Conservation (phyloP, 2,113 vertebrate genomes). For the Rana temporaria region DNA sequence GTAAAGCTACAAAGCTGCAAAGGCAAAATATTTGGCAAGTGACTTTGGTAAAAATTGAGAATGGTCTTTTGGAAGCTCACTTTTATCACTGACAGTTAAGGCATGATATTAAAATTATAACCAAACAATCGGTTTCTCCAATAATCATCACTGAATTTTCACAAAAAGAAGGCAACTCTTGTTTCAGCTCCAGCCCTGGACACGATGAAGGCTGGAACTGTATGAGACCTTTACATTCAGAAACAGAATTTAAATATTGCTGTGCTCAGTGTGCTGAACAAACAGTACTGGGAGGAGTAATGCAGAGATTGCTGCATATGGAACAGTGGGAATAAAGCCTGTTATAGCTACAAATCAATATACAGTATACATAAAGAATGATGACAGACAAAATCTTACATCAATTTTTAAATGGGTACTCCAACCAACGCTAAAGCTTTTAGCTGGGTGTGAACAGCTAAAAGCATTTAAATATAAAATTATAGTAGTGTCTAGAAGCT, state of each 20-base stretch:
- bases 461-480: too few relatives aligned
- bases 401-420: too few relatives aligned
- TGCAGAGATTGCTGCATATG: not conserved
- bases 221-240: not conserved
- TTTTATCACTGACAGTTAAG: slow-evolving; percentile 73
- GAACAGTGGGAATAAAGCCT: not conserved
- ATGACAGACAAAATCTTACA: too few relatives aligned
- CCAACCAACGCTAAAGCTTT: too few relatives aligned
- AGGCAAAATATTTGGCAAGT: slow-evolving; percentile 79
- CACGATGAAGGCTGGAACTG: too few relatives aligned
- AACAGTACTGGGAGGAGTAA: slow-evolving; percentile 1
- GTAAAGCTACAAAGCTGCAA: slow-evolving; percentile 57
- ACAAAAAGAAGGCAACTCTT: slow-evolving; percentile 71
- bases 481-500: too few relatives aligned
- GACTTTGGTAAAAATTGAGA: slow-evolving; percentile 75
- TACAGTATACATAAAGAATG: too few relatives aligned
- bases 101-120: slow-evolving; percentile 64
- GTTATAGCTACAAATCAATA: not conserved
- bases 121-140: slow-evolving; percentile 55
- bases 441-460: too few relatives aligned
- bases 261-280: too few relatives aligned
- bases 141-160: slow-evolving; percentile 81
- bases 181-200: not conserved
- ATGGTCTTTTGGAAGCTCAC: slow-evolving; percentile 71
- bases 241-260: not conserved